These are phyloP conservation scores for Leptinotarsa tumamoca DNA, from an alignment of 2,888 invertebrate genomes.

Conservation along the genomic window DNA sequence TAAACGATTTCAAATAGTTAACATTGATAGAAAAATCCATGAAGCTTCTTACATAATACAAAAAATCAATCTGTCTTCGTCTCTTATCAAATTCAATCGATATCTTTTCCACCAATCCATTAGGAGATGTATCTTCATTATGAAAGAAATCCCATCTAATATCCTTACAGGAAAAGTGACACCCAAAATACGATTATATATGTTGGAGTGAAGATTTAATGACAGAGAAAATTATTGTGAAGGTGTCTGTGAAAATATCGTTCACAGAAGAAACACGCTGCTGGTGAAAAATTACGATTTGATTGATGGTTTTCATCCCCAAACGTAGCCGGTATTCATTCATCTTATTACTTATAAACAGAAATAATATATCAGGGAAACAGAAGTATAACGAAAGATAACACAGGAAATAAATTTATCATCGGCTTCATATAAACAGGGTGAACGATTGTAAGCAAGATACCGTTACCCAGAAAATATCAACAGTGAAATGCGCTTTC, in stretches of 20 bases:
- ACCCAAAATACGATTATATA: constrained; percentile 25
- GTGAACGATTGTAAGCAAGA: background rate
- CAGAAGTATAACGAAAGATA: constrained; percentile 33
- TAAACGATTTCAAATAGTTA: background rate
- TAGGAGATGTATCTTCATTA: constrained; percentile 11
- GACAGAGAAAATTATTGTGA: constrained; percentile 36
- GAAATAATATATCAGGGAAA: constrained; percentile 32
- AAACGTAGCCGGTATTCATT: constrained; percentile 34
- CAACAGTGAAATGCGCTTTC: too few species aligned
- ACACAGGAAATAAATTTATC: constrained; percentile 31
- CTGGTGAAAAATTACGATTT: constrained; percentile 39
- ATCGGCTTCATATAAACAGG: constrained; percentile 18
- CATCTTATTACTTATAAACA: constrained; percentile 39
- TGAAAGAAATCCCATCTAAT: background rate
- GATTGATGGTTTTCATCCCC: constrained; percentile 37
- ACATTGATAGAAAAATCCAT: background rate
- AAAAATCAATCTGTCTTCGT: background rate
- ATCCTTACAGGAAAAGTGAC: constrained; percentile 14
- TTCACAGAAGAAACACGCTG: constrained; percentile 24
- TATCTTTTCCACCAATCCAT: background rate
- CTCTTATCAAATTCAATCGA: background rate
- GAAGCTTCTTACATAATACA: too few species aligned
- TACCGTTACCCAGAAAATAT: too few species aligned
- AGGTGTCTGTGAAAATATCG: constrained; percentile 30
- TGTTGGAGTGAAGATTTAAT: constrained; percentile 33